Evolutionary conservation across 2,113 vertebrate genomes (phyloP).

Genomic region (Herpailurus yagouaroundi): DNA sequence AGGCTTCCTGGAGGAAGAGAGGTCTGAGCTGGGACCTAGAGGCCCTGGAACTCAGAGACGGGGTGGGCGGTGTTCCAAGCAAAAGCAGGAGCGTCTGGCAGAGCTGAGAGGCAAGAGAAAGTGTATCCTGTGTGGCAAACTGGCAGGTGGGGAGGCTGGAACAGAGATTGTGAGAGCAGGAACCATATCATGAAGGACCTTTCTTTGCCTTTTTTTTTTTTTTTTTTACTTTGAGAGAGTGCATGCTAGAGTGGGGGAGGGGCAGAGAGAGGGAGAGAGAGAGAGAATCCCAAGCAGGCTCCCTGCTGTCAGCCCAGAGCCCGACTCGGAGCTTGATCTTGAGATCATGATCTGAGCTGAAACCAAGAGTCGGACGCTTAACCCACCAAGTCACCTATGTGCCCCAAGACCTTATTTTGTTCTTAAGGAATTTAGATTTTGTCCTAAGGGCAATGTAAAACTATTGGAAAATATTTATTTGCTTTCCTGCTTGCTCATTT

Average conservation of each 20-base stretch:
- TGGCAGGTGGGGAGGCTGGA: conserved; percentile 7
- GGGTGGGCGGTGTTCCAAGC: not conserved
- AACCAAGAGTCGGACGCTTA: no score
- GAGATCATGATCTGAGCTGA: no score
- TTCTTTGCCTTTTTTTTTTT: no score
- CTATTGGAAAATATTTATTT: not conserved
- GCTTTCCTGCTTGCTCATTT: not conserved
- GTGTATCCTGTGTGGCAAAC: not conserved
- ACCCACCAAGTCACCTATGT: no score
- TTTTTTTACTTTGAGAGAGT: no score
- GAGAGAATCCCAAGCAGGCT: no score
- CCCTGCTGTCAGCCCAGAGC: no score
- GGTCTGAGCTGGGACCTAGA: not conserved
- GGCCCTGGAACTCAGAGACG: not conserved
- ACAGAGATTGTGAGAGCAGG: not conserved
- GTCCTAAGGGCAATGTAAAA: not conserved
- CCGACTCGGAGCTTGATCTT: no score
- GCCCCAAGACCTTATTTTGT: not conserved
- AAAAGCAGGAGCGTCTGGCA: not conserved
- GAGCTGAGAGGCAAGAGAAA: not conserved
- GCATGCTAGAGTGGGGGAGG: no score
- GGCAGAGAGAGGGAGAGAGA: no score
- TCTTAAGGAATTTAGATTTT: not conserved
- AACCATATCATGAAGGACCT: not conserved
- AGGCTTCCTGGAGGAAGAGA: not conserved